These are phyloP conservation scores for Cinara cedri DNA, from an alignment of 2,888 invertebrate genomes.

Conservation along the genomic window DNA sequence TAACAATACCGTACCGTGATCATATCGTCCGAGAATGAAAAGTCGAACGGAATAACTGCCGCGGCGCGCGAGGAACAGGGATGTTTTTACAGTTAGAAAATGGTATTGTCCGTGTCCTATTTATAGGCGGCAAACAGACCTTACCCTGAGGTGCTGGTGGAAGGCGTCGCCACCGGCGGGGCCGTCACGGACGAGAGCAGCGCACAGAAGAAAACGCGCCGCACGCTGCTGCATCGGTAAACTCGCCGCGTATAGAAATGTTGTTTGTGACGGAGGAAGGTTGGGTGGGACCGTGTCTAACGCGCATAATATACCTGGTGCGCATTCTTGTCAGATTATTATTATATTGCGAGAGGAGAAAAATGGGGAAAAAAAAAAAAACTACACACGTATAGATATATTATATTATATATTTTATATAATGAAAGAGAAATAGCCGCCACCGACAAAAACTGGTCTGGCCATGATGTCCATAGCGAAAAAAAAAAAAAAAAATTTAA, in stretches of 20 bases:
- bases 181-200: conserved; percentile 39
- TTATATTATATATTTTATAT: not conserved
- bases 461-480: conserved; percentile 49
- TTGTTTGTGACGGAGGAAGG: conserved; percentile 51
- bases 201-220: conserved; percentile 11
- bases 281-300: conserved; percentile 56
- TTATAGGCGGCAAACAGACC: conserved; percentile 10
- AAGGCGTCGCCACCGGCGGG: conserved; percentile 47
- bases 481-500: conserved; percentile 49
- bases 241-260: conserved; percentile 47
- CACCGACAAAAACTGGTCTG: conserved; percentile 56
- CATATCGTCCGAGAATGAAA: conserved; percentile 21
- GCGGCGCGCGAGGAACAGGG: conserved; percentile 34
- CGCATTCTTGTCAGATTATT: conserved; percentile 57
- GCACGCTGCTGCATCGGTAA: too few relatives aligned
- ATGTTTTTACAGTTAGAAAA: conserved; percentile 37
- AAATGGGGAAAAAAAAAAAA: conserved; percentile 47
- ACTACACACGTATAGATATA: conserved; percentile 20
- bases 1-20: not conserved
- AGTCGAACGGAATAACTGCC: conserved; percentile 11
- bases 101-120: conserved; percentile 13
- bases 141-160: not conserved
- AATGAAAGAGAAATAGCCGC: conserved; percentile 55
- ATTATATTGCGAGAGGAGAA: conserved; percentile 53
- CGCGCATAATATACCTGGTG: conserved; percentile 54